A percentile compares a stretch with the other conserved stretches of the same genome.
These are phyloP conservation scores for Deroptyus accipitrinus DNA, from an alignment of 2,113 vertebrate species.

Conservation along the genomic window DNA sequence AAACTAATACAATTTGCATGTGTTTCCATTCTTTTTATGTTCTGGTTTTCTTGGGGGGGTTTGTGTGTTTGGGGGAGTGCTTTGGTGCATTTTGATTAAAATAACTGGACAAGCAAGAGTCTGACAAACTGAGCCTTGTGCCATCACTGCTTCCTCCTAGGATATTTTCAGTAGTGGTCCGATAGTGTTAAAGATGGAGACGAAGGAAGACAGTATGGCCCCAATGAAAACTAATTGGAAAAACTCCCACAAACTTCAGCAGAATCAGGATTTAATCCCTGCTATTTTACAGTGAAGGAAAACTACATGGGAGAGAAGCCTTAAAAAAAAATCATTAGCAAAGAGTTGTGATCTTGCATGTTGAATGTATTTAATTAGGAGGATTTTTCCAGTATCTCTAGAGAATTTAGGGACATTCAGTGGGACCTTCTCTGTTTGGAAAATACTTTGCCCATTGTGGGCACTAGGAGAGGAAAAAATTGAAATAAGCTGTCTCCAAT, in stretches of 20 bases:
- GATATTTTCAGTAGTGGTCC: background rate
- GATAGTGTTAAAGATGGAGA: background rate
- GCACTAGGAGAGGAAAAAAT: slow-evolving; percentile 51
- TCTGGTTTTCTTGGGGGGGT: background rate
- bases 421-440: slow-evolving; percentile 46
- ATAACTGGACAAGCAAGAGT: background rate
- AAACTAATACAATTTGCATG: background rate
- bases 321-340: background rate
- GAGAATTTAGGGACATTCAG: slow-evolving; percentile 25
- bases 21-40: background rate
- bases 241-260: background rate
- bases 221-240: background rate
- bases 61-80: background rate
- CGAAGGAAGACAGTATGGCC: background rate
- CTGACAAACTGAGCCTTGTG: background rate
- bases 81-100: background rate
- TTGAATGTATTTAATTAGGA: slow-evolving; percentile 49
- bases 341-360: slow-evolving; percentile 19
- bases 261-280: slow-evolving; percentile 14
- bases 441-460: slow-evolving; percentile 64
- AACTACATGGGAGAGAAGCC: background rate
- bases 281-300: slow-evolving; percentile 27
- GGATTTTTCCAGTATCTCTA: slow-evolving; percentile 46
- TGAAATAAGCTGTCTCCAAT: slow-evolving; percentile 56
- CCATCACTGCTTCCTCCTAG: background rate